A percentile compares a stretch with the other conserved stretches of the same genome.
These are phyloP conservation scores for Drosophila sproati DNA, from an alignment of 1,140 invertebrate genomes.

Conservation along the genomic window DNA sequence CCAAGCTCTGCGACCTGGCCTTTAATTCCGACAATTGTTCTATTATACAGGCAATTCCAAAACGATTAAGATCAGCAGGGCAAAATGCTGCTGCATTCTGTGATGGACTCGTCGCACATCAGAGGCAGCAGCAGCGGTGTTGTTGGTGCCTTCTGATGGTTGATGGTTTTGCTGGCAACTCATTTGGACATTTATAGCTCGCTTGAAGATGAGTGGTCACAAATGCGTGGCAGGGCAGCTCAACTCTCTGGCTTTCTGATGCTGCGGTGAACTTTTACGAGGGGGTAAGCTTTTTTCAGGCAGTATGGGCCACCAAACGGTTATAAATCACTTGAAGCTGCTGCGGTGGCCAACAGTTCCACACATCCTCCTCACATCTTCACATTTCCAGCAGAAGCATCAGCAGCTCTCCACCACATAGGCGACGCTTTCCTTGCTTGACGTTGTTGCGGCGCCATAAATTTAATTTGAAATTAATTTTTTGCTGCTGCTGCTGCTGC, in stretches of 20 bases:
- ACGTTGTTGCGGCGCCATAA: conserved; percentile 73
- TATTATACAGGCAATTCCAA: conserved; percentile 83
- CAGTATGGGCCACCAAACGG: conserved; percentile 25
- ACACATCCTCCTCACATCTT: not conserved
- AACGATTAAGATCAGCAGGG: conserved; percentile 74
- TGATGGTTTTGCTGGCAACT: conserved; percentile 53
- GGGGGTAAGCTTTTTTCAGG: conserved; percentile 44
- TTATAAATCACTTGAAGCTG: conserved; percentile 50
- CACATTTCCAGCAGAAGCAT: no score
- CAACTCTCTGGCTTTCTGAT: not conserved
- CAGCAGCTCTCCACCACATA: conserved; percentile 1
- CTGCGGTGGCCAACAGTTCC: conserved; percentile 23
- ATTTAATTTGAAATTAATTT: conserved; percentile 84
- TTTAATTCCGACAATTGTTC: conserved; percentile 68
- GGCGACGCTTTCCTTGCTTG: conserved; percentile 71
- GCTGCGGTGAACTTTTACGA: conserved; percentile 52
- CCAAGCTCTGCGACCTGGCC: conserved; percentile 13
- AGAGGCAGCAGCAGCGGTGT: not conserved
- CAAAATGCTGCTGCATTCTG: conserved; percentile 30
- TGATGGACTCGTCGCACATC: conserved; percentile 2
- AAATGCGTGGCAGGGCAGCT: conserved; percentile 54
- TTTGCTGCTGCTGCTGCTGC: conserved; percentile 70
- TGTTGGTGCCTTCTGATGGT: conserved; percentile 18
- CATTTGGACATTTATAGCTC: conserved; percentile 78
- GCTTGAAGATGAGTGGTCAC: conserved; percentile 71